phyloP scores from a whole-genome alignment of 2,797 vertebrate species.

The Sebastes alutus region DNA sequence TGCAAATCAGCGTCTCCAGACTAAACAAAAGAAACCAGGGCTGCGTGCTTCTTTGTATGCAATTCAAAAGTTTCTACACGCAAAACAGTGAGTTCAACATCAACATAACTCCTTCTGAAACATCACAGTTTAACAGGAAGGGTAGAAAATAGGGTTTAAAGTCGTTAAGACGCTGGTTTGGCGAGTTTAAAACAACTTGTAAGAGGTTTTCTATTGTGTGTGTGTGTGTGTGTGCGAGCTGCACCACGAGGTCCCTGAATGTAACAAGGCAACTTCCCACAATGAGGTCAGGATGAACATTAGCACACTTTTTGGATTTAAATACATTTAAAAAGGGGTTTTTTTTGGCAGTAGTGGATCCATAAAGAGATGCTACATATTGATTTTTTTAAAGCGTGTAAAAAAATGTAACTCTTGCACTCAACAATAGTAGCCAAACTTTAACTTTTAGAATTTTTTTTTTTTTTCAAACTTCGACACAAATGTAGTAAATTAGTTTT shows the following conservation, averaged over 20 bases:
- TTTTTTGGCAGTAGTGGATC: neutral
- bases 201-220: conserved; percentile 73
- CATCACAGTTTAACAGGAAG: neutral
- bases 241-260: conserved; percentile 84
- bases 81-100: neutral
- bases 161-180: conserved; percentile 1
- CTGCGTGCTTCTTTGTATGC: conserved; percentile 74
- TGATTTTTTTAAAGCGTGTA: neutral
- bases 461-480: conserved; percentile 3
- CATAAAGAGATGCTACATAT: neutral
- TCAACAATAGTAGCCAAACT: conserved; percentile 16
- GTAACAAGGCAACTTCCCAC: conserved; percentile 78
- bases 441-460: neutral
- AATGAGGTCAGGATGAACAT: conserved; percentile 78
- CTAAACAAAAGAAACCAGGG: conserved; percentile 87
- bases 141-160: neutral
- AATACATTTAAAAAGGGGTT: neutral
- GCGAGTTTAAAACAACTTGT: conserved; percentile 65
- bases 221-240: conserved; percentile 26
- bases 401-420: neutral
- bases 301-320: conserved; percentile 52
- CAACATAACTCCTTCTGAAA: neutral
- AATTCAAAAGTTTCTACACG: conserved; percentile 66
- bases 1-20: conserved; percentile 87
- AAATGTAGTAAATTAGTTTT: neutral